Evolutionary conservation across 2,113 vertebrate genomes (phyloP).

Genomic region (Aramus guarauna): DNA sequence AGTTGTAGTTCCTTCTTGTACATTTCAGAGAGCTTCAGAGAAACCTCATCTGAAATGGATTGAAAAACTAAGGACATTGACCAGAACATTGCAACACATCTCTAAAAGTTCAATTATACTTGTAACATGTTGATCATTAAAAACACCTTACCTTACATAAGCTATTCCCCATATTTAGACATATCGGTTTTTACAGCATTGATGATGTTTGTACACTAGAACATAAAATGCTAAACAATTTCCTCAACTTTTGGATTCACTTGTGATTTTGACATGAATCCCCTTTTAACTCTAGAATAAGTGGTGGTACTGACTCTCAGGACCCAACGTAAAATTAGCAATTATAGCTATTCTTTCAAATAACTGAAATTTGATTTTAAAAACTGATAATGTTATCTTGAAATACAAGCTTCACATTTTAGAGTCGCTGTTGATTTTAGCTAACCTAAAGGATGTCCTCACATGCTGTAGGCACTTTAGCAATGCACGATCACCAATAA

Average conservation of each 20-base stretch:
- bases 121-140: not conserved
- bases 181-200: not conserved
- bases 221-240: not conserved
- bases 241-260: not conserved
- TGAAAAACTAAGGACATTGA: not conserved
- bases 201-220: not conserved
- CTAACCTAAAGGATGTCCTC: not conserved
- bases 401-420: not conserved
- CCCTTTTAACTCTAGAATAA: not conserved
- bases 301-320: not conserved
- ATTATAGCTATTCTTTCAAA: not conserved
- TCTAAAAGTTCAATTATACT: not conserved
- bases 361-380: not conserved
- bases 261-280: not conserved
- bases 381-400: not conserved
- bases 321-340: not conserved
- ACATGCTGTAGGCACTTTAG: not conserved
- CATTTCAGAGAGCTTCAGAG: slow-evolving; percentile 71
- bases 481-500: not conserved
- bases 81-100: not conserved
- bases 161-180: not conserved
- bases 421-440: not conserved
- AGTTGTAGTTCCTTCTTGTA: slow-evolving; percentile 84
- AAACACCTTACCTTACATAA: not conserved
- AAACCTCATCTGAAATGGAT: slow-evolving; percentile 76